Percentiles rank a stretch among this genome's conserved stretches.
phyloP scores from a whole-genome alignment of 2,113 vertebrate species.

The Sclerurus mexicanus region DNA sequence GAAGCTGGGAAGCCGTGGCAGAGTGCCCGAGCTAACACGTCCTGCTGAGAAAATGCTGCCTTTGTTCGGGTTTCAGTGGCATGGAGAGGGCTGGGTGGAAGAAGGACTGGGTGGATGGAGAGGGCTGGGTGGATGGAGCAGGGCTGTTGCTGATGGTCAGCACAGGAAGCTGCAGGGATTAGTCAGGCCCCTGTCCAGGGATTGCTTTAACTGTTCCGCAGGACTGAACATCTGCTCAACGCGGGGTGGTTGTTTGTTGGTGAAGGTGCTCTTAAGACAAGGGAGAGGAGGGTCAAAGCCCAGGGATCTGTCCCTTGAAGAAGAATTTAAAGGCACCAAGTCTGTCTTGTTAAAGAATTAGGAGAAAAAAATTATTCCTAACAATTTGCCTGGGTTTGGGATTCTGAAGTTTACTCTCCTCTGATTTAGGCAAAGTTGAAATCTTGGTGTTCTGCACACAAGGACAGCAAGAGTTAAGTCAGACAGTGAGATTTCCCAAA shows the following conservation, averaged over 20 bases:
- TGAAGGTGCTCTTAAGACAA: neutral
- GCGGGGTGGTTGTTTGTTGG: neutral
- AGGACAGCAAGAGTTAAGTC: neutral
- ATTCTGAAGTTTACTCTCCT: neutral
- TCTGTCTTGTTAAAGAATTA: neutral
- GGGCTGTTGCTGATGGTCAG: neutral
- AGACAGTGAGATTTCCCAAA: neutral
- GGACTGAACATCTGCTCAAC: neutral
- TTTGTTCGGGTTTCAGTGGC: neutral
- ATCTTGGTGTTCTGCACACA: neutral
- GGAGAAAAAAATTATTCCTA: neutral
- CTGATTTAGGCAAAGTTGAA: neutral
- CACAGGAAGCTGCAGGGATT: neutral
- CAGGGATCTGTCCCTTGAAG: neutral
- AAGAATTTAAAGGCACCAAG: neutral
- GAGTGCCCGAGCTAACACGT: neutral
- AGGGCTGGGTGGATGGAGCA: neutral
- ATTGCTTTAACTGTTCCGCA: neutral
- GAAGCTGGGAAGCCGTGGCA: neutral
- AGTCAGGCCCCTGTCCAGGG: neutral
- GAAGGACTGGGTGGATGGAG: neutral
- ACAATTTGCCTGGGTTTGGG: neutral
- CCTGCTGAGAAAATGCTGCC: slow-evolving; percentile 46
- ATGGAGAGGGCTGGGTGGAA: neutral
- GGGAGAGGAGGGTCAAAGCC: neutral